Conservation (phyloP, 2,888 invertebrate species). For the Drosophila tanythrix region DNA sequence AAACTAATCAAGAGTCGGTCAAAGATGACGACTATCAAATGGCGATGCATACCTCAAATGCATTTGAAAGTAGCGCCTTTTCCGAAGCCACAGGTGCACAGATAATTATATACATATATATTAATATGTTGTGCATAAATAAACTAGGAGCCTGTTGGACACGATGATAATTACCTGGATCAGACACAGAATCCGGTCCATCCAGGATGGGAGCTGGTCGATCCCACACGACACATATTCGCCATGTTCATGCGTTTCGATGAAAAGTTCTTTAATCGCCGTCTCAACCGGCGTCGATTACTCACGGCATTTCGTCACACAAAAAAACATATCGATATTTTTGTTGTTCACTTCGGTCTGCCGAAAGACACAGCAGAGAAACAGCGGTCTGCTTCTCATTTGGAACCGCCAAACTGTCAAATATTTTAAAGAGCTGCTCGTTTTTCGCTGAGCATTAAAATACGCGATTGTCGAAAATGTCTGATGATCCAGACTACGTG, state of each 20-base stretch:
- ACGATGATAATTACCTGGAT: constrained; percentile 81
- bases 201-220: constrained; percentile 90
- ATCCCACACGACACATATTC: constrained; percentile 97
- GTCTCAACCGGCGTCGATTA: too few relatives aligned
- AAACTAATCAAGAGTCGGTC: too few relatives aligned
- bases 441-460: constrained; percentile 4
- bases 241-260: constrained; percentile 66
- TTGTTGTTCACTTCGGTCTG: neutral
- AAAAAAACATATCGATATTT: neutral
- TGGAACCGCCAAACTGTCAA: constrained; percentile 33
- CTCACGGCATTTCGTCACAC: too few relatives aligned
- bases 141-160: constrained; percentile 10
- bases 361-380: neutral
- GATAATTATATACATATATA: too few relatives aligned
- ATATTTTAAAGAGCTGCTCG: constrained; percentile 41
- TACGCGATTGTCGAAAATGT: constrained; percentile 54
- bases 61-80: too few relatives aligned
- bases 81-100: too few relatives aligned
- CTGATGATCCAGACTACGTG: constrained; percentile 74
- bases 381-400: constrained; percentile 25
- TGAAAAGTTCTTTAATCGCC: too few relatives aligned
- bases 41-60: too few relatives aligned
- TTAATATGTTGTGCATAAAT: too few relatives aligned
- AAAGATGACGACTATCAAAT: too few relatives aligned
- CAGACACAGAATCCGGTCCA: constrained; percentile 84